A percentile compares a stretch with the other conserved stretches of the same genome.
phyloP scores from a whole-genome alignment of 2,888 invertebrate species.

The Emmelina monodactyla region DNA sequence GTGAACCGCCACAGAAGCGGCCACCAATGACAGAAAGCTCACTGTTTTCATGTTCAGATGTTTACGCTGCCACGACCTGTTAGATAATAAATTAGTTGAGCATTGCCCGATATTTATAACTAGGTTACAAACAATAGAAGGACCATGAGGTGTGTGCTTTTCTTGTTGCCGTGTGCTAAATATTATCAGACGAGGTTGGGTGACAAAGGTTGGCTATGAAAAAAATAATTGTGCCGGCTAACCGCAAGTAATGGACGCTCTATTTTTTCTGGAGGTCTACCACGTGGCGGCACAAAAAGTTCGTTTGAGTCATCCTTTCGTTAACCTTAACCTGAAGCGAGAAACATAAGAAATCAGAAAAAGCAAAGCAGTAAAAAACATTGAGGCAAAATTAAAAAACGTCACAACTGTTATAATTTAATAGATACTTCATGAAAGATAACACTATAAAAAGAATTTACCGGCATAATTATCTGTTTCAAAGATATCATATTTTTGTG shows the following conservation, averaged over 20 bases:
- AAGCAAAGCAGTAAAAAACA: too few relatives aligned
- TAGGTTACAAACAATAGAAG: conserved; percentile 38
- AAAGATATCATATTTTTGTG: too few relatives aligned
- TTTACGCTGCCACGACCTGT: conserved; percentile 34
- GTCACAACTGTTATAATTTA: too few relatives aligned
- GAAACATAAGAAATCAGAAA: too few relatives aligned
- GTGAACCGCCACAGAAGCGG: conserved; percentile 34
- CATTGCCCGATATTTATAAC: conserved; percentile 62
- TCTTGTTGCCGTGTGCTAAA: conserved; percentile 58
- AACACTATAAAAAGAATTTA: too few relatives aligned
- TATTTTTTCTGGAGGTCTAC: conserved; percentile 25
- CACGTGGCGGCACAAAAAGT: too few relatives aligned
- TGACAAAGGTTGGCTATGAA: conserved; percentile 52
- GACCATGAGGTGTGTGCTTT: conserved; percentile 47
- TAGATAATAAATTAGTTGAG: conserved; percentile 49
- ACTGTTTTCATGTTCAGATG: conserved; percentile 46
- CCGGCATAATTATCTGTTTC: too few relatives aligned
- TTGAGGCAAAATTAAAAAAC: too few relatives aligned
- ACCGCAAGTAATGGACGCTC: conserved; percentile 38
- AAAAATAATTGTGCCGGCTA: conserved; percentile 39
- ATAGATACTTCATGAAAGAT: too few relatives aligned
- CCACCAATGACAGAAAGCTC: conserved; percentile 28
- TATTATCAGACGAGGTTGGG: conserved; percentile 55
- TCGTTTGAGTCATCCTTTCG: too few relatives aligned
- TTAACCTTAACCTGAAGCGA: too few relatives aligned